phyloP scores from a whole-genome alignment of 35 echinoderm and acorn worm species.

The Nesometra sesokonis region DNA sequence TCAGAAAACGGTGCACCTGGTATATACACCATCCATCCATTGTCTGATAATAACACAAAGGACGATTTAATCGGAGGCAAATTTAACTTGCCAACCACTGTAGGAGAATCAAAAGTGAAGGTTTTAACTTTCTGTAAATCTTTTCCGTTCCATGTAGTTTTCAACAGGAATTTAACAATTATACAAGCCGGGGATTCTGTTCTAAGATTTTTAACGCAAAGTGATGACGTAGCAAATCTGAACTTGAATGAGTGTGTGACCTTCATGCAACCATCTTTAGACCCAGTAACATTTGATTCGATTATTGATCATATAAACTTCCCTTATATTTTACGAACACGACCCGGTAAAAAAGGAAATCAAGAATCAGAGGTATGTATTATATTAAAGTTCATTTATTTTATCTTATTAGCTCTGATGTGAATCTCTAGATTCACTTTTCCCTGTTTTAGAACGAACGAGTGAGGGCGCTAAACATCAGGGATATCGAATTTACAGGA shows the following conservation, averaged over 20 bases:
- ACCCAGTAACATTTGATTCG: conserved; percentile 63
- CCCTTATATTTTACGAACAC: background rate
- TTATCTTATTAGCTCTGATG: no score
- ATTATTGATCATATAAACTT: conserved; percentile 74
- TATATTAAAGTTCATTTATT: no score
- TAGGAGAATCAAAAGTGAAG: conserved; percentile 41
- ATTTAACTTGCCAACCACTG: background rate
- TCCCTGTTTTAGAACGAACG: no score
- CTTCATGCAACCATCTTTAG: conserved; percentile 47
- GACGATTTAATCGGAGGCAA: background rate
- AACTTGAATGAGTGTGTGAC: conserved; percentile 78
- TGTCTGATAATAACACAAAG: background rate
- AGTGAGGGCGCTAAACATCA: no score
- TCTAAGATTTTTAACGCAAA: conserved; percentile 61
- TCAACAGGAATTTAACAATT: conserved; percentile 62
- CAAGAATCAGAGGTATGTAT: conserved; percentile 11
- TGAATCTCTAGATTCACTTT: no score
- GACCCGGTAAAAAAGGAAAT: background rate
- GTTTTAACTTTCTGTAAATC: conserved; percentile 68
- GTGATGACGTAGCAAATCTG: conserved; percentile 48
- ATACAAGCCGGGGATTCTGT: conserved; percentile 77
- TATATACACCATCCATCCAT: conserved; percentile 61
- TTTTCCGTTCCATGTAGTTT: conserved; percentile 82
- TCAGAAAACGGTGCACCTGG: conserved; percentile 41
- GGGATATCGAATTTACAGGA: no score